Evolutionary conservation across 2,888 invertebrate genomes (phyloP).

Genomic region (Epinotia bilunana): DNA sequence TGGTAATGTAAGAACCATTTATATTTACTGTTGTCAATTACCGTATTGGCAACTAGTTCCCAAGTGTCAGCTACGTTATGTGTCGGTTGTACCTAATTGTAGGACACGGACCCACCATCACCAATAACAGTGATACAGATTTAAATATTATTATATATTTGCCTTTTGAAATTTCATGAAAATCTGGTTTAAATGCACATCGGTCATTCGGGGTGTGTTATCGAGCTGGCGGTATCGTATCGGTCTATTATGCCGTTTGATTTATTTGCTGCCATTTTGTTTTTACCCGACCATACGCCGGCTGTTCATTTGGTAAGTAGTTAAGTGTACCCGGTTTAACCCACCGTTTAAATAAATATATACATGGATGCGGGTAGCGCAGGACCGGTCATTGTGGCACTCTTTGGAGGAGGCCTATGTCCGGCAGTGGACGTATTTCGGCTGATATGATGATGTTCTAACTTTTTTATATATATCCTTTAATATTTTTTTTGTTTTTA

Average conservation of each 20-base stretch:
- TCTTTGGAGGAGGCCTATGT: too few relatives aligned
- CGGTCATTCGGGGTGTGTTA: constrained; percentile 22
- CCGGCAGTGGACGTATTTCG: too few relatives aligned
- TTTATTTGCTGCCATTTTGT: constrained; percentile 30
- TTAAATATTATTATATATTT: constrained; percentile 9
- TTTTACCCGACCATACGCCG: not conserved
- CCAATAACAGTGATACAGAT: not conserved
- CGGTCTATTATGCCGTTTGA: constrained; percentile 26
- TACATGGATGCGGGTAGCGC: too few relatives aligned
- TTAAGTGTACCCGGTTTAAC: not conserved
- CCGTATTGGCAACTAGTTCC: too few relatives aligned
- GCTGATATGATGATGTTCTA: too few relatives aligned
- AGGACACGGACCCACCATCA: not conserved
- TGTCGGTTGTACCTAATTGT: not conserved
- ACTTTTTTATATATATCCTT: too few relatives aligned
- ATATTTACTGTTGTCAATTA: too few relatives aligned
- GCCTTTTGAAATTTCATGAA: constrained; percentile 12
- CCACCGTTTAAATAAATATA: not conserved
- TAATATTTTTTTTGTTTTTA: too few relatives aligned
- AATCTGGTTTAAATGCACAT: constrained; percentile 29
- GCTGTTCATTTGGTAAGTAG: not conserved
- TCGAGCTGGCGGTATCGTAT: constrained; percentile 19
- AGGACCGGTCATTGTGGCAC: too few relatives aligned
- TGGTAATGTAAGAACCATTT: too few relatives aligned
- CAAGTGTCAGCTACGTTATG: not conserved